Conservation (phyloP, 2,113 vertebrate species). For the Drymodes brunneopygia region DNA sequence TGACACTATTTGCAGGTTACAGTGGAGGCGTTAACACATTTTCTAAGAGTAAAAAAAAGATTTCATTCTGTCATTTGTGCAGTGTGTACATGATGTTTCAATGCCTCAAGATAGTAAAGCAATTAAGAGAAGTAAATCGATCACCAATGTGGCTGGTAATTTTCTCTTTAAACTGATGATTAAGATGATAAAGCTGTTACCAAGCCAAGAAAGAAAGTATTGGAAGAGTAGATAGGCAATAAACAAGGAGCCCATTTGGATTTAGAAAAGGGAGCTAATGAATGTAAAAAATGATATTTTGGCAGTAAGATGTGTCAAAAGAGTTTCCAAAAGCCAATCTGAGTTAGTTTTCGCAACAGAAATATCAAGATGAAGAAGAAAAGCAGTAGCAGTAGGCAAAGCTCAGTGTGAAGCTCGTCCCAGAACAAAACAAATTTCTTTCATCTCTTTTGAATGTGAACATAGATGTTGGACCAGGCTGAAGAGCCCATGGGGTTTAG, state of each 20-base stretch:
- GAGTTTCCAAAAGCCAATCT: not conserved
- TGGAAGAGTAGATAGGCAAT: not conserved
- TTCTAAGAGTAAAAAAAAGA: not conserved
- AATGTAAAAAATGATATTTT: not conserved
- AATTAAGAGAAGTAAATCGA: not conserved
- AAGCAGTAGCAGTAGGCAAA: not conserved
- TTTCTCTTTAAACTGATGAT: not conserved
- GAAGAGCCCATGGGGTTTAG: not conserved
- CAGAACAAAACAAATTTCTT: not conserved
- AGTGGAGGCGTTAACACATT: not conserved
- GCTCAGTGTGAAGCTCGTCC: not conserved
- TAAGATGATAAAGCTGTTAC: not conserved
- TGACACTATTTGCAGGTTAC: not conserved
- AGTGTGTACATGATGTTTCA: not conserved
- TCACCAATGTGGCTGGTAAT: not conserved
- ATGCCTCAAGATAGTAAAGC: not conserved
- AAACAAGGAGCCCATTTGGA: not conserved
- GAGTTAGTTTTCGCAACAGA: not conserved
- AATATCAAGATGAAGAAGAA: not conserved
- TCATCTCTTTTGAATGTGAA: not conserved
- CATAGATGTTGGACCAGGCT: not conserved
- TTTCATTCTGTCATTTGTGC: not conserved
- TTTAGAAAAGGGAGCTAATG: not conserved
- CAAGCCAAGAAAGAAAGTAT: not conserved
- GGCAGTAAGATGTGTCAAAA: not conserved